phyloP scores from a whole-genome alignment of 2,113 vertebrate species.

The Tonatia bakeri region DNA sequence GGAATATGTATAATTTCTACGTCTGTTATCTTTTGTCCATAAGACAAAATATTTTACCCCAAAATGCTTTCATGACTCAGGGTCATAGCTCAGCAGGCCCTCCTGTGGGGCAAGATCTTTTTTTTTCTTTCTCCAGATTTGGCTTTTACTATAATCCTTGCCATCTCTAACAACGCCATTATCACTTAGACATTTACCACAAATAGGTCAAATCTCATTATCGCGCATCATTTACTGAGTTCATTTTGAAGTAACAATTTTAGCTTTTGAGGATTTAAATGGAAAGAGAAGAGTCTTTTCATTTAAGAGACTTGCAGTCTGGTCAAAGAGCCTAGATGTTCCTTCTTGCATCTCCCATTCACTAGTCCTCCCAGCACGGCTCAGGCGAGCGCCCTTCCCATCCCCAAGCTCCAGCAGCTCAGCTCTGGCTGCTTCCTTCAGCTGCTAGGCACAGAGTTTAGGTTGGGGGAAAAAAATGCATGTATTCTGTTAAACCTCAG shows the following conservation, averaged over 20 bases:
- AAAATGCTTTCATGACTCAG: not conserved
- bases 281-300: not conserved
- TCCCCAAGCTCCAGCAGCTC: not conserved
- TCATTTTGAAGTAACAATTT: not conserved
- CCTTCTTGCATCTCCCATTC: not conserved
- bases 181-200: not conserved
- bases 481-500: not conserved
- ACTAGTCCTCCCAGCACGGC: accelerated
- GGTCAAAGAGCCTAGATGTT: not conserved
- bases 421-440: not conserved
- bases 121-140: not conserved
- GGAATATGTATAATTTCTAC: not conserved
- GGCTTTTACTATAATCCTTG: not conserved
- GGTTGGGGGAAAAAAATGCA: not conserved
- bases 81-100: not conserved
- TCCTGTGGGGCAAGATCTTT: accelerated
- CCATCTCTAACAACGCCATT: not conserved
- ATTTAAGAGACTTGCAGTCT: not conserved
- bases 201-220: not conserved
- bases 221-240: not conserved
- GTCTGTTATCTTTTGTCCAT: not conserved
- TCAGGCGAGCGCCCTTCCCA: not conserved
- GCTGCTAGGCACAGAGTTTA: accelerated
- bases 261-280: not conserved
- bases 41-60: not conserved